Conservation (phyloP, 1,140 invertebrate species). For the Chionoecetes opilio region DNA sequence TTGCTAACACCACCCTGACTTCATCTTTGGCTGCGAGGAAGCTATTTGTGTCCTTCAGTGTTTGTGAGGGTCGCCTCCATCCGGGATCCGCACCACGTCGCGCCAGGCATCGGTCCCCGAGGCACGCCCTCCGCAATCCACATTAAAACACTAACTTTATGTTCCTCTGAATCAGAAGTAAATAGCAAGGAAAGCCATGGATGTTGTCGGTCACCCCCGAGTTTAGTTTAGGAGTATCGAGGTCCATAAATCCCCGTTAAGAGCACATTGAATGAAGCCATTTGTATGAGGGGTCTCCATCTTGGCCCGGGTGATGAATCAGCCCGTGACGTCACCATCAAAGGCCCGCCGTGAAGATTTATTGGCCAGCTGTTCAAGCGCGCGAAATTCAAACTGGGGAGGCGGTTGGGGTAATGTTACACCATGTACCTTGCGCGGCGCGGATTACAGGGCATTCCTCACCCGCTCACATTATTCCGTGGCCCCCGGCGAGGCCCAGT, state of each 20-base stretch:
- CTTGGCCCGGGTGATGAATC: constrained; percentile 73
- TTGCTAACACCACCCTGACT: background rate
- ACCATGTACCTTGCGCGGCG: constrained; percentile 58
- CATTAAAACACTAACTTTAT: constrained; percentile 42
- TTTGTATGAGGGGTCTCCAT: constrained; percentile 73
- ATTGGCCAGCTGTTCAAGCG: constrained; percentile 77
- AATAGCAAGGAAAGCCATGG: constrained; percentile 38
- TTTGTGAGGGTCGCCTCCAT: background rate
- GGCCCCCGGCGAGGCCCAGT: background rate
- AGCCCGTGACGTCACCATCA: constrained; percentile 77
- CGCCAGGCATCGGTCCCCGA: background rate
- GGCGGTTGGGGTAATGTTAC: constrained; percentile 56
- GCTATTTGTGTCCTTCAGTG: background rate
- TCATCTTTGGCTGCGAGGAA: background rate
- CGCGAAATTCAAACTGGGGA: constrained; percentile 74
- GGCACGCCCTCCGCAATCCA: background rate
- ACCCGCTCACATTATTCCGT: background rate
- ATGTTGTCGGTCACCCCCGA: constrained; percentile 63
- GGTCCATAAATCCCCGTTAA: constrained; percentile 76
- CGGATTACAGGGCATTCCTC: constrained; percentile 22
- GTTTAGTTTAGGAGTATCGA: constrained; percentile 72
- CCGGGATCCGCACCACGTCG: background rate
- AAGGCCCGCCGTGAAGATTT: constrained; percentile 76
- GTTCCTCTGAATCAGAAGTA: background rate
- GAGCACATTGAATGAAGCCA: constrained; percentile 78